Percentiles rank a stretch among this genome's conserved stretches.
Conservation (phyloP, 2,797 vertebrate species). For the Centroberyx gerrardi region DNA sequence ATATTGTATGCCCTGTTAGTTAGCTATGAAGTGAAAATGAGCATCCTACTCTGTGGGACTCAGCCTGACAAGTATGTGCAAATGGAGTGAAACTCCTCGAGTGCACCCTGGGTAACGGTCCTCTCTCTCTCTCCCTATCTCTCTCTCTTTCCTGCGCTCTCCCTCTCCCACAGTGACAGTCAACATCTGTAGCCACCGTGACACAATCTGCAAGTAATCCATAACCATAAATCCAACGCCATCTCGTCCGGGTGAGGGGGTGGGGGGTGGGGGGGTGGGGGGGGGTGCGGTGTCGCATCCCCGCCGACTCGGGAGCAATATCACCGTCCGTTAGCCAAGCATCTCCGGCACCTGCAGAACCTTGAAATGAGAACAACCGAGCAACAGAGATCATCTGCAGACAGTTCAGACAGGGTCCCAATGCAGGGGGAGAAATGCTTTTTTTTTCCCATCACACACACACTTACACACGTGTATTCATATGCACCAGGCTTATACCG, state of each 20-base stretch:
- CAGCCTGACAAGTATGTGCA: constrained; percentile 72
- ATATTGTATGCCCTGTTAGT: constrained; percentile 65
- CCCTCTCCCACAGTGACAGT: constrained; percentile 59
- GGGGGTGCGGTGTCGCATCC: constrained; percentile 32
- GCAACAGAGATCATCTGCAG: constrained; percentile 35
- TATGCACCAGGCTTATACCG: not conserved
- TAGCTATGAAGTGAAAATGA: constrained; percentile 71
- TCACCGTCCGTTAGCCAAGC: constrained; percentile 79
- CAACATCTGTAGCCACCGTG: constrained; percentile 72
- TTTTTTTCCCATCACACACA: constrained; percentile 8
- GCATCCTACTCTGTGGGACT: constrained; percentile 61
- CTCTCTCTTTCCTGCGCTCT: not conserved
- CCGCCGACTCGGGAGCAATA: constrained; percentile 71
- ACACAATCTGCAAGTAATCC: constrained; percentile 80
- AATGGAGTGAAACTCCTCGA: constrained; percentile 72
- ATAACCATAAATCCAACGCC: constrained; percentile 75
- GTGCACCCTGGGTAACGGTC: constrained; percentile 58
- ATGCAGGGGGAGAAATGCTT: not conserved
- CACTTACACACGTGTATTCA: constrained; percentile 13
- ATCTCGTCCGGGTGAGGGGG: constrained; percentile 35
- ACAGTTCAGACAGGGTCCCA: constrained; percentile 13
- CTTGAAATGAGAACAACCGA: constrained; percentile 77
- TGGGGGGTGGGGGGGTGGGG: constrained; percentile 1
- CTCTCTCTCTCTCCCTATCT: not conserved
- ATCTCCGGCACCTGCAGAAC: constrained; percentile 62